Evolutionary conservation across 2,888 invertebrate genomes (phyloP), one percentile per base, ranked within the genome.

Genomic region (Perithous albicinctus): DNA sequence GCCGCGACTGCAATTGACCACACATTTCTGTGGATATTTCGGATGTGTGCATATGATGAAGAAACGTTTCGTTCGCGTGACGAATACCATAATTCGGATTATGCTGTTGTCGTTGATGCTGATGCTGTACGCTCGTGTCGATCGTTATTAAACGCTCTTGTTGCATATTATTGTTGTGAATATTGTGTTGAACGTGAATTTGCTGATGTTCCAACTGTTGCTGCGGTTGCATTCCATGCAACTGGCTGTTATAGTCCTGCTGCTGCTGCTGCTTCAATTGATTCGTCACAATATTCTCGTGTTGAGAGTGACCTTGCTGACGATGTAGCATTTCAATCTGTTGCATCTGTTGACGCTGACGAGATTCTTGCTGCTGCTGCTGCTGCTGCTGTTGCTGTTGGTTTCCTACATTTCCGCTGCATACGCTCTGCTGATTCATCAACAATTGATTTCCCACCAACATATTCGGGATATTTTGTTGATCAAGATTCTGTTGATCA

Each of bases 361-460:
- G 87, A 84, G 89, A 88, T 46, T 91, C 89, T 54, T 90, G 90
- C 41, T 88, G 89, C 15, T 88, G 88, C 12, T 86, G 88, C 10
- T 87, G 88, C 43, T 89, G 85, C 41, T 89, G 86, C 54, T 90
- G 91, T 43, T 90, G 91, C 23, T 90, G 91, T 8, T 90, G 7
- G 88, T 76, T 38, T 85, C 80, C 75, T 89, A 51, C 10, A 12
- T 51, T 51, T 23, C 8, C 51, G 23, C 18, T 48, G 7, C 32
- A 56, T n/a, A 32, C 29, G 12, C 2, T 15, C 15, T n/a, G 91
- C 82, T 92, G 91, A 87, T 91, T 92, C 89, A 91, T 90, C 29
- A 92, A 88, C 87, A 92, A 81, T 59, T 91, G 88, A 85, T 91
- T 91, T 41, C 90, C 88, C 91, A 92, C 91, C 76, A 92, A 64